Conservation (phyloP, 1,140 invertebrate genomes). For the Drosophila lini region DNA sequence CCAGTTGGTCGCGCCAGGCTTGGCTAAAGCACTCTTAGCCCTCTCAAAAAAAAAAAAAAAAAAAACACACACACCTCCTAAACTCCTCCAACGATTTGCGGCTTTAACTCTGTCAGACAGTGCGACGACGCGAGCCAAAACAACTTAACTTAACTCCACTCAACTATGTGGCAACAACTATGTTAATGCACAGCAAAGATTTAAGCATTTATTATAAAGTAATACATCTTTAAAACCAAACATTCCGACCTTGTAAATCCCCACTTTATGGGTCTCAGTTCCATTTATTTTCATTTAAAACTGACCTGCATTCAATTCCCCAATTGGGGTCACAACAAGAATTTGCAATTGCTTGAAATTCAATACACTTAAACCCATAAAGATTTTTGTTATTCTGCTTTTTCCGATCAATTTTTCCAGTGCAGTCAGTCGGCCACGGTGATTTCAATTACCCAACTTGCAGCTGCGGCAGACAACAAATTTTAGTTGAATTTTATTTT, state of each 20-base stretch:
- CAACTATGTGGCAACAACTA: conserved; percentile 67
- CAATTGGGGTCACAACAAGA: background rate
- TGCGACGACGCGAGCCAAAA: conserved; percentile 46
- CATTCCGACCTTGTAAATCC: background rate
- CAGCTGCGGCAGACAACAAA: conserved; percentile 40
- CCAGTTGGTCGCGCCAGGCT: conserved; percentile 33
- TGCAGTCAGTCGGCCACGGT: conserved; percentile 15
- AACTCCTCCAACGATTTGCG: background rate
- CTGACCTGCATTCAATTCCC: background rate
- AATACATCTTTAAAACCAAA: background rate
- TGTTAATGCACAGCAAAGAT: conserved; percentile 20
- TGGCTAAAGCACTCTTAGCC: background rate
- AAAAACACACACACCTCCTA: background rate
- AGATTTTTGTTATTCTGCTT: background rate
- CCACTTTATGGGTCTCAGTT: background rate
- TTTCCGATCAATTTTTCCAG: conserved; percentile 3
- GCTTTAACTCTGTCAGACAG: conserved; percentile 54
- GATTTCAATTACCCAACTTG: conserved; percentile 58
- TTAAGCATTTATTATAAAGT: background rate
- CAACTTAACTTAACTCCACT: conserved; percentile 45
- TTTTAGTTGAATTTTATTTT: conserved; percentile 26
- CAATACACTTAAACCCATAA: background rate
- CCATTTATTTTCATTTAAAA: background rate
- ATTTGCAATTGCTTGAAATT: conserved; percentile 1
- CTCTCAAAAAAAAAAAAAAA: background rate